Conservation (phyloP, 1,140 invertebrate species). For the Oedothorax gibbosus region DNA sequence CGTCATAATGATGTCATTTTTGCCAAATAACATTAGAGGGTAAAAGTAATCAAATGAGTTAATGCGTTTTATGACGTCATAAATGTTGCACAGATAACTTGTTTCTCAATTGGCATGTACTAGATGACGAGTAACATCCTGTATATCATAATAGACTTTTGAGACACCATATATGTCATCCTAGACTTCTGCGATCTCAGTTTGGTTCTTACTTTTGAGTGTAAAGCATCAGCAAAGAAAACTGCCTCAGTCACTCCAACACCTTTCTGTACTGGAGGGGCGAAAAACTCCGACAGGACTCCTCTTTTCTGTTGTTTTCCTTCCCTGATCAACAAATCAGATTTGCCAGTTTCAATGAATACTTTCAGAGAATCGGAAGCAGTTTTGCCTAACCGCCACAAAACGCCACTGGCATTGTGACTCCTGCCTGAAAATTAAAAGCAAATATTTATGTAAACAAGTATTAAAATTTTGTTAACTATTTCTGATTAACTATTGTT, state of each 20-base stretch:
- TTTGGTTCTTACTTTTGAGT: constrained; percentile 76
- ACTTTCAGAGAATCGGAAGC: constrained; percentile 80
- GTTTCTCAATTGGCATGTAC: no score
- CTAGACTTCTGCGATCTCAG: no score
- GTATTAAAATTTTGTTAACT: not conserved
- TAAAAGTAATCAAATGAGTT: no score
- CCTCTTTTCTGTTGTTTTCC: constrained; percentile 77
- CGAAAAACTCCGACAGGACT: constrained; percentile 75
- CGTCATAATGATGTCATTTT: no score
- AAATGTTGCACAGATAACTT: no score
- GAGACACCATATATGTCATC: no score
- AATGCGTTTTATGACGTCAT: no score
- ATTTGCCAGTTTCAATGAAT: constrained; percentile 84
- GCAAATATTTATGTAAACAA: not conserved
- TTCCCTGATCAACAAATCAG: constrained; percentile 77
- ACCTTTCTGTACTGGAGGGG: constrained; percentile 80
- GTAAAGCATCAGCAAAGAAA: constrained; percentile 91
- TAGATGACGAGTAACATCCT: no score
- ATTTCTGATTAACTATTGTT: no score
- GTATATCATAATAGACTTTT: no score
- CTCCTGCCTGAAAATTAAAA: constrained; percentile 78
- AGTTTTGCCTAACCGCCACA: constrained; percentile 82
- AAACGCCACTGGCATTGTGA: constrained; percentile 81
- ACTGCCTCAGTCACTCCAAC: constrained; percentile 82
- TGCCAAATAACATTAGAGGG: no score